Base-by-base conservation (phyloP, 1,140 invertebrate species). In the Vanessa tameamea region DNA sequence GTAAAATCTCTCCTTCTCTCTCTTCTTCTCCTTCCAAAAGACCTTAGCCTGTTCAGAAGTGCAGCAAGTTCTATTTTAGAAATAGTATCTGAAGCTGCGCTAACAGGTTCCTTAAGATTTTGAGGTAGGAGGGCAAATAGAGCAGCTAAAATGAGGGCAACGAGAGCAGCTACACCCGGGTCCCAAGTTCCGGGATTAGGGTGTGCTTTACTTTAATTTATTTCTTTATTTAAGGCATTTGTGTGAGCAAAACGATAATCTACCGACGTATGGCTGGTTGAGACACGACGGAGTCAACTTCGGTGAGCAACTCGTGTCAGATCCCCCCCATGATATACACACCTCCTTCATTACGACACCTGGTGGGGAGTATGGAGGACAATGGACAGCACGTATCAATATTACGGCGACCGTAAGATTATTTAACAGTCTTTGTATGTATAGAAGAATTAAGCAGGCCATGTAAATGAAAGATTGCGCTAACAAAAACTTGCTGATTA, bases 221-320 rank as follows among this genome's bases (percentile, higher is more conserved):
- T 64, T n/a, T 31, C 31, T 31, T 64, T 23, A 23, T 86, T 93
- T 88, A 82, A 96, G 98, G 63, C 98, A 99, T 89, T 98, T 97
- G 97, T 99, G 98, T 92, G 96, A 98, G 75, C 97, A 99, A 88
- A 95, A 95, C 66, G 98, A 99, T 88, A 94, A 95, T 79, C 92
- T 99, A 23, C 93, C 96, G 15, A 95, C 94, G 26, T 97, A 96
- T 89, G 96, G 96, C 0, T 99, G 99, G 99, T 87, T 96, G 3
- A 95, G 97, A 76, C 98, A 99, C 88, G 98, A 99, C 93, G 98
- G 98, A 0, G 93, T 94, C 31, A 96, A 95, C 63, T 99, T 99
- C 94, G 99, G 99, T 3, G 93, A 97, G 51, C 99, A 99, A 91
- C 95, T 97, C 80, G 97, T 99, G 70, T 88, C 95, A 15, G 98